A percentile compares a stretch with the other conserved stretches of the same genome.
Evolutionary conservation across 2,797 vertebrate species (phyloP).

Genomic region (Nyctalus aviator): DNA sequence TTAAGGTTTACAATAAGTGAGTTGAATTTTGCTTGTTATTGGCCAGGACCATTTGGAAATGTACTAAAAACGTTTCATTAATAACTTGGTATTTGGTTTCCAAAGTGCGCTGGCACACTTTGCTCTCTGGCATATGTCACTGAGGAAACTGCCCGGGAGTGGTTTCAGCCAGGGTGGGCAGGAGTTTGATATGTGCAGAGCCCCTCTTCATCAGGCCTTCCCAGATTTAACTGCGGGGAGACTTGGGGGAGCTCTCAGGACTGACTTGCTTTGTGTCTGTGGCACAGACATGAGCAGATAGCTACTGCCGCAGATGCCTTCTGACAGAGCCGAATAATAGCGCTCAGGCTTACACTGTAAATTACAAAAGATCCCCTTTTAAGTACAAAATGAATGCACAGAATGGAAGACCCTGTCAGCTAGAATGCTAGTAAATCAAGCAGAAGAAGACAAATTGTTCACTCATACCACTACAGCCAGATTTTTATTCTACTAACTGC

Average conservation of each 20-base stretch:
- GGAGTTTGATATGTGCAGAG: slow-evolving; percentile 30
- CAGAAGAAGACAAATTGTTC: slow-evolving; percentile 85
- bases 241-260: slow-evolving; percentile 45
- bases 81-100: slow-evolving; percentile 86
- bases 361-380: slow-evolving; percentile 85
- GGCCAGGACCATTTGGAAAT: slow-evolving; percentile 84
- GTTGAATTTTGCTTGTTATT: slow-evolving; percentile 84
- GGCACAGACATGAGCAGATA: slow-evolving; percentile 67
- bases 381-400: slow-evolving; percentile 83
- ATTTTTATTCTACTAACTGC: slow-evolving; percentile 81
- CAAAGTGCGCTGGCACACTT: slow-evolving; percentile 62
- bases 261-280: slow-evolving; percentile 62
- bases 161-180: background rate
- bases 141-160: background rate
- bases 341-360: slow-evolving; percentile 82
- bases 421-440: slow-evolving; percentile 83
- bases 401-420: slow-evolving; percentile 84
- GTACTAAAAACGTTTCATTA: slow-evolving; percentile 86
- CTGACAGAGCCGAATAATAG: slow-evolving; percentile 83
- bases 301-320: slow-evolving; percentile 82
- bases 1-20: slow-evolving; percentile 81
- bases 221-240: slow-evolving; percentile 49
- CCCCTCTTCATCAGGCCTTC: background rate
- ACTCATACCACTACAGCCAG: slow-evolving; percentile 79
- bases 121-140: slow-evolving; percentile 57